phyloP scores from a whole-genome alignment of 1,140 invertebrate species.

The Drosophila equinoxialis region DNA sequence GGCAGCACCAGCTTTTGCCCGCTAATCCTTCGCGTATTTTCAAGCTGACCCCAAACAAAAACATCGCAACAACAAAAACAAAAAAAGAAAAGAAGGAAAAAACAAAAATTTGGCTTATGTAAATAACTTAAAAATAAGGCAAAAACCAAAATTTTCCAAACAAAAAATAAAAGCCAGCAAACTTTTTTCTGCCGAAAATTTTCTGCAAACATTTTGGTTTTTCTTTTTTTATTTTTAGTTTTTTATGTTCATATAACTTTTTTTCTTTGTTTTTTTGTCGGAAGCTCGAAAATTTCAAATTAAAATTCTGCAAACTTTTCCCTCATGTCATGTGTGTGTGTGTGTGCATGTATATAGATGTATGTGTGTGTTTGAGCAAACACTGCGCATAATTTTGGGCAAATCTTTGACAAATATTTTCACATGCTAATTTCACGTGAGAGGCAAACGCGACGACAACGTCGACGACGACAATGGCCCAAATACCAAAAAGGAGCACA shows the following conservation, averaged over 20 bases:
- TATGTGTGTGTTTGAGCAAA: constrained; percentile 65
- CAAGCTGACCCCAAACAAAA: constrained; percentile 55
- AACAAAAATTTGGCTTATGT: constrained; percentile 46
- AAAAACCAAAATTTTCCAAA: constrained; percentile 30
- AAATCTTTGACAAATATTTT: constrained; percentile 81
- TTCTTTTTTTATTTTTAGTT: constrained; percentile 61
- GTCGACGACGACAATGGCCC: constrained; percentile 29
- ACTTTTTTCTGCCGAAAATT: constrained; percentile 17
- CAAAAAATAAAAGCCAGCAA: constrained; percentile 19
- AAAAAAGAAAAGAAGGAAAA: not conserved
- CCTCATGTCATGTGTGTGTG: constrained; percentile 33
- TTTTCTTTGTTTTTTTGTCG: constrained; percentile 50
- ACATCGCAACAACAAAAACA: not conserved
- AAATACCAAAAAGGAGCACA: constrained; percentile 70
- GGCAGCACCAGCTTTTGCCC: constrained; percentile 56
- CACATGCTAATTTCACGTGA: constrained; percentile 78
- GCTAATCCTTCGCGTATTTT: constrained; percentile 75
- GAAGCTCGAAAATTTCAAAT: constrained; percentile 64
- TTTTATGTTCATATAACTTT: constrained; percentile 73
- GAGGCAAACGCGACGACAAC: constrained; percentile 14
- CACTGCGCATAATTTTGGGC: constrained; percentile 78
- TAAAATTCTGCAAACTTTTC: constrained; percentile 75
- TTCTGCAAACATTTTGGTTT: constrained; percentile 65
- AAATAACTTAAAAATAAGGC: constrained; percentile 58
- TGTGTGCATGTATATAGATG: constrained; percentile 27